Evolutionary conservation across 2,113 vertebrate species (phyloP), one percentile per base, ranked within the genome.

Genomic region (Microcebus ravelobensis): DNA sequence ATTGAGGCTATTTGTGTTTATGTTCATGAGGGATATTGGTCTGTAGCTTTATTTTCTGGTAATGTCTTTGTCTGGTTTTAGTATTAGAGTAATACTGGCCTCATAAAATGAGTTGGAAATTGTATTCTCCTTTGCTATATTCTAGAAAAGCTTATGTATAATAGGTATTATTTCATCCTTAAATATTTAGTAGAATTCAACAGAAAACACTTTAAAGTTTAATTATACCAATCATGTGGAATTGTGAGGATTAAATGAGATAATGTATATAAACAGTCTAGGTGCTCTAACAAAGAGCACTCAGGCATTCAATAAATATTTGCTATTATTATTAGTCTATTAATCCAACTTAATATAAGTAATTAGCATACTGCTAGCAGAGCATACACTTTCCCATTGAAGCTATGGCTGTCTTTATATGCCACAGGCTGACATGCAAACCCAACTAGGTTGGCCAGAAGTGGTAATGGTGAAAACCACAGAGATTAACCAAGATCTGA

Each of bases 171-270:
- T 67, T 92, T 92, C 68, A 55, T 45, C 45, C 63, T 55, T 67
- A 96, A 91, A 55, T 90, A 45, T 73, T 93, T 57, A 83, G 15
- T n/a, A 94, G 11, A 96, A 74, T 42, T 83, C 6, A 68, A 9
- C 3, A 67, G 20, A 81, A 85, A 87, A 73, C 34, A 82, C 27
- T 79, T 70, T 82, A 94, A 87, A 84, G 68, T 90, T 45, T 92
- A 87, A 74, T 48, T 59, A 36, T 71, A 86, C 10, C 8, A 25
- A 57, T 59, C 31, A 81, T 31, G 82, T 39, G 57, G 76, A 95
- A 87, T n/a, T 89, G 34, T 76, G 70, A 90, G 27, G 17, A 80
- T 73, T 92, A 81, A 88, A 57, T 63, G 31, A 90, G 15, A 81
- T 20, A 68, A 36, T 45, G 21, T 59, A 81, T 65, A 8, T 87